These are phyloP conservation scores for Esperia sulphurella DNA, from an alignment of 2,888 invertebrate genomes.

Conservation along the genomic window DNA sequence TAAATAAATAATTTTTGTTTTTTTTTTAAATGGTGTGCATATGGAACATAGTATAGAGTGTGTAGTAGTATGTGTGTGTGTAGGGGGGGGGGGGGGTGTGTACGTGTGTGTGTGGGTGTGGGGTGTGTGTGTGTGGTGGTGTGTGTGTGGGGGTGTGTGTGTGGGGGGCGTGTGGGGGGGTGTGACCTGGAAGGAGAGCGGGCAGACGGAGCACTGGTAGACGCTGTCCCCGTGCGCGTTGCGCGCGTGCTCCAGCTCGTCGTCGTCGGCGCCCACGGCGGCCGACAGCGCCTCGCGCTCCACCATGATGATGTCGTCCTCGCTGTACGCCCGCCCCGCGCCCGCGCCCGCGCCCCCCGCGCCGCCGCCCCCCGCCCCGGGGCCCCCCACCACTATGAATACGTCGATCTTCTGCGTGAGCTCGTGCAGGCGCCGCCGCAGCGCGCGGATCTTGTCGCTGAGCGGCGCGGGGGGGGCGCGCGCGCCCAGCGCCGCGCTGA, in stretches of 20 bases:
- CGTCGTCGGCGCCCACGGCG: slow-evolving; percentile 52
- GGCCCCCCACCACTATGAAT: slow-evolving; percentile 66
- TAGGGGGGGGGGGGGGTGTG: too few species aligned
- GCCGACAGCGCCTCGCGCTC: slow-evolving; percentile 57
- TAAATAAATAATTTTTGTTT: too few species aligned
- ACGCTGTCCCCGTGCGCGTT: slow-evolving; percentile 57
- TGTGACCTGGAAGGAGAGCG: slow-evolving; percentile 55
- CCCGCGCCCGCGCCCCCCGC: not conserved
- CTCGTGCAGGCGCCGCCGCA: slow-evolving; percentile 57
- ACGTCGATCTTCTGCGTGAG: slow-evolving; percentile 70
- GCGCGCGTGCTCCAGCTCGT: slow-evolving; percentile 45
- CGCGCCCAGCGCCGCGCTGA: slow-evolving; percentile 42
- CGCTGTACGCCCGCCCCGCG: slow-evolving; percentile 41
- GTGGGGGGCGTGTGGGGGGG: too few species aligned
- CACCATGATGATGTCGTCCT: slow-evolving; percentile 71
- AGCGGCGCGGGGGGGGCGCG: slow-evolving; percentile 52
- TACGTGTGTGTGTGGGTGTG: too few species aligned
- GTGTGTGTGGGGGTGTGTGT: too few species aligned
- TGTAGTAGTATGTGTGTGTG: too few species aligned
- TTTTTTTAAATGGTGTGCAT: too few species aligned
- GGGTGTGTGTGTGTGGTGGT: too few species aligned
- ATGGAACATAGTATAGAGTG: too few species aligned
- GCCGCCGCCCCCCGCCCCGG: slow-evolving; percentile 7
- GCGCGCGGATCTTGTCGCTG: slow-evolving; percentile 62
- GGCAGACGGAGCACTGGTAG: slow-evolving; percentile 68